These are phyloP conservation scores for Parnassius smintheus DNA, from an alignment of 2,888 invertebrate species.

Conservation along the genomic window DNA sequence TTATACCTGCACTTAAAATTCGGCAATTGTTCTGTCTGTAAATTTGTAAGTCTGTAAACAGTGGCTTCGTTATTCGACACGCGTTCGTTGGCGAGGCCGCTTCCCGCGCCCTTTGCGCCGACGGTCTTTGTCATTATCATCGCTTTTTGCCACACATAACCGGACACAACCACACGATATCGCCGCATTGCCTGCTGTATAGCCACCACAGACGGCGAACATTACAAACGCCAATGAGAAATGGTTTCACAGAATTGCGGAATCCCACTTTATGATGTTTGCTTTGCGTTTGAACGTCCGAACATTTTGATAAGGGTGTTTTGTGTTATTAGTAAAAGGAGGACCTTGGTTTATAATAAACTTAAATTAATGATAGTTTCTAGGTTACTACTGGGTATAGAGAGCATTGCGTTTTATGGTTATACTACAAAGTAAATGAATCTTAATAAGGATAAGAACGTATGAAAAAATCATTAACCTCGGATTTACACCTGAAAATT, in stretches of 20 bases:
- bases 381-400: no score
- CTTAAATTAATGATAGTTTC: no score
- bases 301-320: neutral
- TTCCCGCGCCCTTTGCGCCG: conserved; percentile 71
- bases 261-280: conserved; percentile 9
- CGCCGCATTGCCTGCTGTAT: conserved; percentile 14
- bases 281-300: neutral
- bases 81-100: conserved; percentile 58
- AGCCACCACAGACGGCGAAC: conserved; percentile 8
- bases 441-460: no score
- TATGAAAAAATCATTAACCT: no score
- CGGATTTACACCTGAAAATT: neutral
- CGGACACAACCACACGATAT: conserved; percentile 56
- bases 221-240: conserved; percentile 20
- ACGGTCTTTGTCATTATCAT: conserved; percentile 76
- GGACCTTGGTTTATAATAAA: no score
- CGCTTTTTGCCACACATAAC: conserved; percentile 76
- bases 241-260: conserved; percentile 19
- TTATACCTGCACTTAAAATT: no score
- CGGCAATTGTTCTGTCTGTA: conserved; percentile 38
- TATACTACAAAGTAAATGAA: no score
- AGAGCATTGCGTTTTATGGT: no score
- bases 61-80: conserved; percentile 64
- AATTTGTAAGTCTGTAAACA: conserved; percentile 39
- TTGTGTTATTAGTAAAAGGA: neutral